Conservation (phyloP, 1,140 invertebrate genomes). For the Cepaea nemoralis region DNA sequence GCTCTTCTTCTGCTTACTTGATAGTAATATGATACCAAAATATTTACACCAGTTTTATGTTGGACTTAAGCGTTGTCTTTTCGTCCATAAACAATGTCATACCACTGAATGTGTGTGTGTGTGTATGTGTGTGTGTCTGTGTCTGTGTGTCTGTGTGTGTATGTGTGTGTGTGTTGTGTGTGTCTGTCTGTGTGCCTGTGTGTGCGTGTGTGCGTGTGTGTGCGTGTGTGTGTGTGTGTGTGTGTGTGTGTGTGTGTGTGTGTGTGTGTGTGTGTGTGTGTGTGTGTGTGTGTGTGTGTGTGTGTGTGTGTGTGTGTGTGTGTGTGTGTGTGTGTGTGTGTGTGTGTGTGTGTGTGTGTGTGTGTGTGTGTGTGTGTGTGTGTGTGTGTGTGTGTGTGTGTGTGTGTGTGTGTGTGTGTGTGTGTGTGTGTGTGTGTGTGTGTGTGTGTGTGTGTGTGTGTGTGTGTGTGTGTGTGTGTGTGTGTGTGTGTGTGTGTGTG, state of each 20-base stretch:
- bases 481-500: not conserved
- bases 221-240: not conserved
- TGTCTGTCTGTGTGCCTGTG: too few relatives aligned
- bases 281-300: not conserved
- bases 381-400: not conserved
- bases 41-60: too few relatives aligned
- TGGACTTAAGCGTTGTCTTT: too few relatives aligned
- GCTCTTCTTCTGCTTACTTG: not conserved
- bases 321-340: not conserved
- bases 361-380: conserved; percentile 22
- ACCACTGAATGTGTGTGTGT: too few relatives aligned
- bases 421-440: too few relatives aligned
- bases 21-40: too few relatives aligned
- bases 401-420: too few relatives aligned
- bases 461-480: too few relatives aligned
- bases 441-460: not conserved
- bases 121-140: not conserved
- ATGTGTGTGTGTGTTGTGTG: too few relatives aligned
- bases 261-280: not conserved
- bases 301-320: conserved; percentile 2
- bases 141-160: not conserved
- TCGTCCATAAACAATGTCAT: too few relatives aligned
- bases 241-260: too few relatives aligned
- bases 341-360: conserved; percentile 14
- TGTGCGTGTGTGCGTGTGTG: not conserved